Base-by-base conservation (phyloP, 2,113 vertebrate species). In the Austrofundulus limnaeus region DNA sequence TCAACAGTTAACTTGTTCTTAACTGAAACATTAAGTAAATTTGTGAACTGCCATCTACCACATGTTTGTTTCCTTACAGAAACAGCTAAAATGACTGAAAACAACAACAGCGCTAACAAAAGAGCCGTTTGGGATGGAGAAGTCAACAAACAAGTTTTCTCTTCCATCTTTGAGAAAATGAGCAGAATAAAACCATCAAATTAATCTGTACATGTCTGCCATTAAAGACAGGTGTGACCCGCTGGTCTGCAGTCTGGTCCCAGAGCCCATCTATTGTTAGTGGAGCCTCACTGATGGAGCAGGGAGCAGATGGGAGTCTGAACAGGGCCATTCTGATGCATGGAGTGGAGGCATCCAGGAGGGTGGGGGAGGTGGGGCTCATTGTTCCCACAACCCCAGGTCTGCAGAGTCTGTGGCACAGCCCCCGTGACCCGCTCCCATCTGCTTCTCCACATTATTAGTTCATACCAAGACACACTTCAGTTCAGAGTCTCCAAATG, bases 271-370 rank as follows among this genome's bases (percentile, higher is more conserved):
- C 81, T 25, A 71, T 89, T 88, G 87, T 91, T 49, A 61, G 43
- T 56, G 57, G 43, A 47, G 70, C 51, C 61, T 62, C 70, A 76
- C 58, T 81, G 70, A 75, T n/a, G n/a, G n/a, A n/a, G n/a, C n/a
- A n/a, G 42, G 59, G 84, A 90, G 68, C 92, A 93, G 92, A 92
- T 93, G 92, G 90, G 85, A 66, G 66, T 38, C 83, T 55, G 72
- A 69, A 14, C 78, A 73, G 68, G 70, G 71, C n/a, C 63, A 24
- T 84, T 80, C 69, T 67, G 75, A 85, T 76, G 48, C 68, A 78
- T 58, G 49, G 59, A 85, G 82, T 65, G 71, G 48, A 66, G 87
- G 90, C 78, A 92, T 90, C 78, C 82, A 28, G 11, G 24, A 20
- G 47, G 39, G 76, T 46, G 80, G 81, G 78, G 83, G 70, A 25